phyloP scores from a whole-genome alignment of 2,888 invertebrate species.

The Aleiodes alternator region DNA sequence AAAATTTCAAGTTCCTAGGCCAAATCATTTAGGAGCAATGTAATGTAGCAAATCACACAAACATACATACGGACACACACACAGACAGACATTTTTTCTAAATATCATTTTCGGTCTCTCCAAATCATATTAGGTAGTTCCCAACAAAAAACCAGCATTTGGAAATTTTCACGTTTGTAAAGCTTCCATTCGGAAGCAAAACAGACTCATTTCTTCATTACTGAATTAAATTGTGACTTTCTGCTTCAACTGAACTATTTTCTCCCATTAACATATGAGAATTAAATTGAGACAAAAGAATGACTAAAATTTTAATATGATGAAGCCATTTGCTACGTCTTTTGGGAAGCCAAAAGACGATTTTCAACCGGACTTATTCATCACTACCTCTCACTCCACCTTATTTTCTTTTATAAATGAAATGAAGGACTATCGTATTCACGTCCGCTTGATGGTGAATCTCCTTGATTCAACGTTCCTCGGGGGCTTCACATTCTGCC shows the following conservation, averaged over 20 bases:
- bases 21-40: too few species aligned
- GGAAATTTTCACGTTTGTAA: too few species aligned
- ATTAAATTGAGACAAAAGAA: conserved; percentile 27
- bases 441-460: conserved; percentile 55
- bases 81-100: too few species aligned
- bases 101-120: too few species aligned
- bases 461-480: conserved; percentile 43
- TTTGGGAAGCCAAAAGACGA: conserved; percentile 49
- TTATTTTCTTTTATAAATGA: conserved; percentile 34
- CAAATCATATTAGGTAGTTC: too few species aligned
- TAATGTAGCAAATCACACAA: too few species aligned
- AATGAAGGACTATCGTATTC: conserved; percentile 49
- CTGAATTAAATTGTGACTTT: not conserved
- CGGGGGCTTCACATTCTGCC: conserved; percentile 47
- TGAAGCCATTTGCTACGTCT: conserved; percentile 41
- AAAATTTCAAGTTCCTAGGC: too few species aligned
- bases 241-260: too few species aligned
- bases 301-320: conserved; percentile 20
- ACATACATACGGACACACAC: too few species aligned
- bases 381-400: conserved; percentile 64
- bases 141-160: too few species aligned
- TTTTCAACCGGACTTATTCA: conserved; percentile 71
- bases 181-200: too few species aligned
- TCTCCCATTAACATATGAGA: too few species aligned
- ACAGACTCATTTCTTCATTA: not conserved